Conservation (phyloP, 1,140 invertebrate species). For the Drosophila biarmipes region DNA sequence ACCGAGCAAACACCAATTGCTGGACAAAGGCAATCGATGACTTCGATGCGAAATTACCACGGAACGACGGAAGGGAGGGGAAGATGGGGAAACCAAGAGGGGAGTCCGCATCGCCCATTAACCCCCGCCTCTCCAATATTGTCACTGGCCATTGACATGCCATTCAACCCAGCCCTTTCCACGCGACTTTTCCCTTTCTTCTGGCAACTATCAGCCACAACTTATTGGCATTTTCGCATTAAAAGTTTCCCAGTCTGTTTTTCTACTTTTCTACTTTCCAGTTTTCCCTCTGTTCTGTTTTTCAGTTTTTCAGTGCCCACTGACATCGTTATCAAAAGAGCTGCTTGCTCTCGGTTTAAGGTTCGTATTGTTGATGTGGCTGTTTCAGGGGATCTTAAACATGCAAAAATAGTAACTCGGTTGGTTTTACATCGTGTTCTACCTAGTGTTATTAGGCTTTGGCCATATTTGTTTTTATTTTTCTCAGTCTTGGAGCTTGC, state of each 20-base stretch:
- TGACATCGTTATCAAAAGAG: too few species aligned
- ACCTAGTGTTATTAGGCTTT: too few species aligned
- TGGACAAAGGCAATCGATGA: constrained; percentile 29
- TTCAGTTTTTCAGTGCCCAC: neutral
- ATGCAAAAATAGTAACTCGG: too few species aligned
- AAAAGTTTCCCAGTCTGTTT: constrained; percentile 21
- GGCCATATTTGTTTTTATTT: neutral
- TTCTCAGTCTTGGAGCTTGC: constrained; percentile 1
- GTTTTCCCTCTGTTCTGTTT: neutral
- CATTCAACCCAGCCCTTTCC: constrained; percentile 11
- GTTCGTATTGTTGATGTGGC: too few species aligned
- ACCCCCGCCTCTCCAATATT: constrained; percentile 22
- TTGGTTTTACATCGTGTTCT: too few species aligned
- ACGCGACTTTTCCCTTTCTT: constrained; percentile 6
- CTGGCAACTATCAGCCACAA: constrained; percentile 18
- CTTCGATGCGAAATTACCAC: constrained; percentile 18
- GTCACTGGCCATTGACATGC: constrained; percentile 42
- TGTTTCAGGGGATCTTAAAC: too few species aligned
- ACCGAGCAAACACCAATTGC: constrained; percentile 32
- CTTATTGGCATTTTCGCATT: constrained; percentile 39
- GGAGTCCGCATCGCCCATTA: constrained; percentile 7
- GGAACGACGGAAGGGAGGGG: neutral
- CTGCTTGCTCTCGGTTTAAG: neutral
- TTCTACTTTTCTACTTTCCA: neutral
- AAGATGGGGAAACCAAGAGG: constrained; percentile 2